Base-by-base conservation (phyloP, 2,113 vertebrate genomes). In the Melanostigma gelatinosum region DNA sequence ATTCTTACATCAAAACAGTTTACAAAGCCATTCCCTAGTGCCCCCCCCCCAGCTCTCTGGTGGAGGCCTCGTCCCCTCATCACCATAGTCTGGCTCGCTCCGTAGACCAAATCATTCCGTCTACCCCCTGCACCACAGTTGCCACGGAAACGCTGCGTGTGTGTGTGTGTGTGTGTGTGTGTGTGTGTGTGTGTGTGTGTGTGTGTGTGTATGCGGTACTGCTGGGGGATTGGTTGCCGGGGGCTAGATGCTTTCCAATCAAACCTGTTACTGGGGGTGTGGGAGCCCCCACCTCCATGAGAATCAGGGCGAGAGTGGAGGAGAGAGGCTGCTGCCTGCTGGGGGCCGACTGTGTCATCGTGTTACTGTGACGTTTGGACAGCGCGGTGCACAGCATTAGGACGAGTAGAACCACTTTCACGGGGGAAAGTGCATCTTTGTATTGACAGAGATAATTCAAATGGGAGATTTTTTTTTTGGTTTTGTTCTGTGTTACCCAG, bases 181-280 rank as follows among this genome's bases (percentile, higher is more conserved):
- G n/a, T n/a, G n/a, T n/a, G n/a, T n/a, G 48, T 85, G 46, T 62
- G 48, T 57, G 63, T 84, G 71, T 74, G 50, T 62, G 75, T 70
- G 68, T 42, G 73, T 84, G 80, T 64, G 54, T 90, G 52, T 63
- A 44, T 62, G 77, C 69, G 60, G 78, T 83, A 65, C 92, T 94
- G 92, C 85, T 72, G 89, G 92, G 87, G 91, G 93, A 94, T 94
- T 95, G 94, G 94, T 94, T 94, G 94, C 93, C 27, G 85, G 86
- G 93, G 91, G 94, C 82, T 84, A 93, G 88, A 91, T 89, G 87
- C 88, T 95, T 95, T 93, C 94, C 94, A 95, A 95, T 94, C 94
- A 95, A 93, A 94, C 92, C 83, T 91, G 93, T 93, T 94, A 94
- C 94, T 90, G 92, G 92, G 92, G 92, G 84, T 87, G 78, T 83